Percentiles rank a stretch among this genome's conserved stretches.
phyloP scores from a whole-genome alignment of 2,113 vertebrate species.

The Sapayoa aenigma region DNA sequence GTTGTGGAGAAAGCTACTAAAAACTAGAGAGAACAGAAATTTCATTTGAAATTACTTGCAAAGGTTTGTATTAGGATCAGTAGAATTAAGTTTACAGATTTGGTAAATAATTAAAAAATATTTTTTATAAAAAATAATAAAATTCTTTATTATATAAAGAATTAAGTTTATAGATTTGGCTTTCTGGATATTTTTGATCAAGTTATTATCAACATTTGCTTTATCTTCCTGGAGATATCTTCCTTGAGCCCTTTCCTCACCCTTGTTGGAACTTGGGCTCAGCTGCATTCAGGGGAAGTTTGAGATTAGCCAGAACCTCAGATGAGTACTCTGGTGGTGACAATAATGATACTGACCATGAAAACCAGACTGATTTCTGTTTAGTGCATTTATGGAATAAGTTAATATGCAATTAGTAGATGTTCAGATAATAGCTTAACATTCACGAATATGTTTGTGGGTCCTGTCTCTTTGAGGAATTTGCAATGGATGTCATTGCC shows the following conservation, averaged over 20 bases:
- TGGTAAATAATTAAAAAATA: too few relatives aligned
- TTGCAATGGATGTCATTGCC: background rate
- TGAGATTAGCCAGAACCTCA: background rate
- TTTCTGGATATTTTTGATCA: background rate
- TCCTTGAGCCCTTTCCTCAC: background rate
- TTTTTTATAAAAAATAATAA: too few relatives aligned
- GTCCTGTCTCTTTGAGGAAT: background rate
- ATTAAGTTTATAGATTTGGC: background rate
- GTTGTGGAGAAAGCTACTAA: background rate
- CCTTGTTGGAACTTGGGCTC: background rate
- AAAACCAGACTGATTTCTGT: background rate
- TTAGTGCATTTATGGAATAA: background rate
- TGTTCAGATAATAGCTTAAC: background rate
- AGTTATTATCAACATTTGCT: background rate
- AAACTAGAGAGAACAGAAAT: background rate
- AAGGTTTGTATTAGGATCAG: background rate
- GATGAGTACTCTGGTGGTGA: background rate
- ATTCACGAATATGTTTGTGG: background rate
- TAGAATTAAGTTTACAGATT: background rate
- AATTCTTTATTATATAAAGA: too few relatives aligned
- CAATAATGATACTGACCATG: background rate
- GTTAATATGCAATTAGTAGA: background rate
- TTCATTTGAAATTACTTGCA: background rate
- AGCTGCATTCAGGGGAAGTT: background rate
- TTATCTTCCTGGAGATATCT: background rate